Evolutionary conservation across 1,140 invertebrate species (phyloP).

Genomic region (Drosophila santomea): DNA sequence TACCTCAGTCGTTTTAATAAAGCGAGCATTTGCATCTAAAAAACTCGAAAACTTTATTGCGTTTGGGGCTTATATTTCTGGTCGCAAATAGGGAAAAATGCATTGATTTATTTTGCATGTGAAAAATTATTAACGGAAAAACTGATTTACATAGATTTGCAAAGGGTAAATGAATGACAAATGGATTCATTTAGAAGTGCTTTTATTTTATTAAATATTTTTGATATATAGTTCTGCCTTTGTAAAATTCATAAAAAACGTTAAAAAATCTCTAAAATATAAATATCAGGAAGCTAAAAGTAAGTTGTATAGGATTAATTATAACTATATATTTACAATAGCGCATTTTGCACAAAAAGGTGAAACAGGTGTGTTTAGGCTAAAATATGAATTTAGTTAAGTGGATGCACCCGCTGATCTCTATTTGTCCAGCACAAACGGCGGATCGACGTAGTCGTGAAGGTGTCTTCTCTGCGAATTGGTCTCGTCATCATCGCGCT

Average conservation of each 20-base stretch:
- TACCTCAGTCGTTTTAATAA: slow-evolving; percentile 70
- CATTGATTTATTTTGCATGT: neutral
- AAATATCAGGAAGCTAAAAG: neutral
- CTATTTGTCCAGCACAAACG: slow-evolving; percentile 59
- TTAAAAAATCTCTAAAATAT: neutral
- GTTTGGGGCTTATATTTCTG: too few relatives aligned
- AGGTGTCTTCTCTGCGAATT: neutral
- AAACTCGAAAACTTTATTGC: neutral
- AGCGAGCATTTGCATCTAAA: slow-evolving; percentile 55
- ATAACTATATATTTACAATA: slow-evolving; percentile 30
- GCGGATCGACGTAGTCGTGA: slow-evolving; percentile 47
- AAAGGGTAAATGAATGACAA: too few relatives aligned
- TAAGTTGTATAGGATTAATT: neutral
- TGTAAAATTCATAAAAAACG: neutral
- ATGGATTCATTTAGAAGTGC: too few relatives aligned
- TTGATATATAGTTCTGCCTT: neutral
- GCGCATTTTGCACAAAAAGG: neutral
- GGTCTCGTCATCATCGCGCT: neutral
- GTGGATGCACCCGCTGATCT: neutral
- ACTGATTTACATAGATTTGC: neutral
- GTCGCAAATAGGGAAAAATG: neutral
- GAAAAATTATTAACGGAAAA: neutral
- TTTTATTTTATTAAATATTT: too few relatives aligned
- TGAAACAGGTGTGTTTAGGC: neutral
- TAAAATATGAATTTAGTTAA: neutral